Conservation (phyloP, 2,797 vertebrate genomes). For the Muraenolepis orangiensis region DNA sequence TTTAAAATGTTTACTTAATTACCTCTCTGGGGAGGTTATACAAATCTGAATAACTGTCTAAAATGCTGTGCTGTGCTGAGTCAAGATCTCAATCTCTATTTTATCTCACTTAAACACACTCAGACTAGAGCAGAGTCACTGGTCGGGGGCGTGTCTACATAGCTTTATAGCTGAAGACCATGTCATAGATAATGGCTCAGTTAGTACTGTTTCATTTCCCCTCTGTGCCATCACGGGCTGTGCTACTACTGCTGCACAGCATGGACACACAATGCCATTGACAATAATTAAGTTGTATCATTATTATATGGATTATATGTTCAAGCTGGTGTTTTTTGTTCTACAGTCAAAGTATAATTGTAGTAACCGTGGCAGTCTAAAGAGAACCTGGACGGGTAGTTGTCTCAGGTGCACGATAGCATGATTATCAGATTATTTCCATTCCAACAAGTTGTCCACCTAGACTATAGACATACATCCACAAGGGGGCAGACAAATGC, state of each 20-base stretch:
- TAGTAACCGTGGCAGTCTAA: neutral
- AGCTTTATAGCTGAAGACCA: too few species aligned
- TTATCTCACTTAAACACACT: slow-evolving; percentile 56
- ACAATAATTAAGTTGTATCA: neutral
- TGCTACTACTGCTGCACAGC: neutral
- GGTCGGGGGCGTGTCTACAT: slow-evolving; percentile 29
- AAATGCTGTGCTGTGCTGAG: slow-evolving; percentile 24
- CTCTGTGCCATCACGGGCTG: neutral
- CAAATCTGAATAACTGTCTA: too few species aligned
- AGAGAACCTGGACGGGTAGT: neutral
- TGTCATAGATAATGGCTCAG: neutral
- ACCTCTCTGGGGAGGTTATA: too few species aligned
- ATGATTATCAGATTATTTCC: neutral
- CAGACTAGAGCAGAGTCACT: slow-evolving; percentile 24
- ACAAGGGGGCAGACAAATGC: slow-evolving; percentile 70
- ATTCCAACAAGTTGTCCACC: slow-evolving; percentile 9
- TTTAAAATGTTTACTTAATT: too few species aligned
- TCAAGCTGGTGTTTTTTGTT: neutral
- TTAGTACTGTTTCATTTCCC: neutral
- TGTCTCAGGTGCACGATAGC: neutral
- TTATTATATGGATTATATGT: neutral
- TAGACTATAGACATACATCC: slow-evolving; percentile 47
- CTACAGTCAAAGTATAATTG: neutral
- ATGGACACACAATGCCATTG: neutral
- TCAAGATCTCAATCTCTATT: slow-evolving; percentile 48